phyloP scores from a whole-genome alignment of 2,113 vertebrate species.

The Tricholaema leucomelas region DNA sequence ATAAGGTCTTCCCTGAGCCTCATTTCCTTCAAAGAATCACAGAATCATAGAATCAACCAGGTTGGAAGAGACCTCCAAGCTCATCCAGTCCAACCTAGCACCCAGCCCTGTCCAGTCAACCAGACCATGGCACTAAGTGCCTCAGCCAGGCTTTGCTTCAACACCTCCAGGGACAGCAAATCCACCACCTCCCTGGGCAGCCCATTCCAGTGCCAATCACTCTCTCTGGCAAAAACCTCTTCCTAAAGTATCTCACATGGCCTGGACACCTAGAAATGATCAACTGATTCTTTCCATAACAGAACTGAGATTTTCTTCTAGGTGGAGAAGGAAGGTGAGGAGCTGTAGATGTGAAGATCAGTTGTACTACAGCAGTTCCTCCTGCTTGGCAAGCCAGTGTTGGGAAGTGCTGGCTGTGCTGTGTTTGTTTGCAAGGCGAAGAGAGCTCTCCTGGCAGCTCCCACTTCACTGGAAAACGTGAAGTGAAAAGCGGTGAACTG shows the following conservation, averaged over 20 bases:
- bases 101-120: no score
- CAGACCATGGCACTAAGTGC: no score
- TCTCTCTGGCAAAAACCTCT: no score
- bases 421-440: not conserved
- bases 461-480: not conserved
- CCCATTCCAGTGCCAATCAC: no score
- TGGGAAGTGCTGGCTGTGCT: not conserved
- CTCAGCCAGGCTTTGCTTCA: no score
- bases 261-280: not conserved
- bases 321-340: not conserved
- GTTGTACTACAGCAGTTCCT: not conserved
- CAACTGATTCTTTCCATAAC: not conserved
- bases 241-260: not conserved
- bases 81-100: no score
- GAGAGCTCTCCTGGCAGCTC: not conserved
- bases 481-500: not conserved
- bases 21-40: no score
- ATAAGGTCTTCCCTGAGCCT: no score
- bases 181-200: no score
- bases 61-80: no score
- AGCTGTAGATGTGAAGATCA: not conserved
- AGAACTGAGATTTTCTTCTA: not conserved
- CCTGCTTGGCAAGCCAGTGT: not conserved
- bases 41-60: no score
- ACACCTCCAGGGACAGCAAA: no score